Evolutionary conservation across 2,888 invertebrate species (phyloP), one percentile per base, ranked within the genome.

Genomic region (Eristalinus sepulchralis): DNA sequence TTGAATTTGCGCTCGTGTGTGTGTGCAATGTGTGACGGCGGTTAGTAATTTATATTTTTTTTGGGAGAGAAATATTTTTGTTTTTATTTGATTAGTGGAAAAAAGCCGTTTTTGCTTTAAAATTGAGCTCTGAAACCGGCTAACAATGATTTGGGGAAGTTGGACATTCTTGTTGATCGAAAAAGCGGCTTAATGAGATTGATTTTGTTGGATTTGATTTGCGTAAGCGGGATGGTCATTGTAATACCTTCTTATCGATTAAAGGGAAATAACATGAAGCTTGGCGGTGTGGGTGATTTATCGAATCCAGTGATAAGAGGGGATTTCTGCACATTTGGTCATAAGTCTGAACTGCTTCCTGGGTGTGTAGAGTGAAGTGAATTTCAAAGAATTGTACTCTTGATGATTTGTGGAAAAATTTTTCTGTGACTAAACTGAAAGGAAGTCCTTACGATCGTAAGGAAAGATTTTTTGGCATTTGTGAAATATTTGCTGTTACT

Each of bases 31-130:
- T 62, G 2, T 17, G 63, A 9, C 24, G 57, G 31, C 60, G 53
- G 59, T 47, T 79, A 62, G 31, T 57, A 55, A 55, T 63, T 27
- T 10, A 17, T 57, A 22, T 47, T 39, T 71, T 47, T 59, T 31
- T 22, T 62, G 33, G 33, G 34, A 33, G 17, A 27, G 11, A 57
- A 57, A 47, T 60, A 47, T 63, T 36, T 70, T 75, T 73, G 27
- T 83, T 67, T 72, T 71, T 73, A 34, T 57, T 73, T 67, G 55
- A 34, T 79, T 39, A 53, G 27, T 57, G 53, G 31, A 31, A 82
- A 76, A 81, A 83, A 72, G 76, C 67, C 60, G 77, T 83, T 77
- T 64, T 77, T 62, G 71, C 71, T 67, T 71, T 76, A 60, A 27
- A 53, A 55, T 27, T 68, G 24, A 47, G 24, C 17, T 64, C 27